Base-by-base conservation (phyloP, 2,888 invertebrate genomes). In the Leptinotarsa juncta region DNA sequence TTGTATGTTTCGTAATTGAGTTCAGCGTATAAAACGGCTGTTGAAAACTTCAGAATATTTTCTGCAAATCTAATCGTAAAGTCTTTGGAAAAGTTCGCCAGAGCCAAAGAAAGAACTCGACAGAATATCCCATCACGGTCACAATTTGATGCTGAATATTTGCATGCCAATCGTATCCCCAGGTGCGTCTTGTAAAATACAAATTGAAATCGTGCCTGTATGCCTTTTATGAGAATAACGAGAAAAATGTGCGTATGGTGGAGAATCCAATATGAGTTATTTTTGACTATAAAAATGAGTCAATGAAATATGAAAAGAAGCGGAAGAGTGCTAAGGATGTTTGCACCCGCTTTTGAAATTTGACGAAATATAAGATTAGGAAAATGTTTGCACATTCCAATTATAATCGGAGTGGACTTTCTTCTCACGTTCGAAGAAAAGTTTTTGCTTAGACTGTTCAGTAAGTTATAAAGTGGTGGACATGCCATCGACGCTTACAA, bases 131-230 rank as follows among this genome's bases (percentile, higher is more conserved):
- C 15, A 62, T 60, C 15, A 20, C 15, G 16, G 26, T 62, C 42
- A n/a, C 62, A 42, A 62, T 62, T 62, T 42, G 42, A 62, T 62
- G 62, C 10, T 62, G 42, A n/a, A 62, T 62, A 60, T 60, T 60
- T 60, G 62, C 62, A 62, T 62, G 62, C 16, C 16, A 62, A 62
- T 62, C 42, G 62, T 15, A 62, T 32, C 26, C 26, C 32, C 62
- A 62, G 62, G 62, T 62, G 62, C 62, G 42, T 16, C 32, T n/a
- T n/a, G 32, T 26, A 62, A 42, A 68, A 69, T 57, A 49, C 57
- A 69, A 69, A 69, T 69, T 69, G 57, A 16, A 57, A 57, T 53
- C 69, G 69, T 60, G 69, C 57, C 69, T 23, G n/a, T 66, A 16
- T 20, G 26, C 53, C 53, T 51, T 69, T 53, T 49, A 32, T 57